A percentile compares a stretch with the other conserved stretches of the same genome.
phyloP scores from a whole-genome alignment of 2,888 invertebrate species.

The Erpobdella octoculata region DNA sequence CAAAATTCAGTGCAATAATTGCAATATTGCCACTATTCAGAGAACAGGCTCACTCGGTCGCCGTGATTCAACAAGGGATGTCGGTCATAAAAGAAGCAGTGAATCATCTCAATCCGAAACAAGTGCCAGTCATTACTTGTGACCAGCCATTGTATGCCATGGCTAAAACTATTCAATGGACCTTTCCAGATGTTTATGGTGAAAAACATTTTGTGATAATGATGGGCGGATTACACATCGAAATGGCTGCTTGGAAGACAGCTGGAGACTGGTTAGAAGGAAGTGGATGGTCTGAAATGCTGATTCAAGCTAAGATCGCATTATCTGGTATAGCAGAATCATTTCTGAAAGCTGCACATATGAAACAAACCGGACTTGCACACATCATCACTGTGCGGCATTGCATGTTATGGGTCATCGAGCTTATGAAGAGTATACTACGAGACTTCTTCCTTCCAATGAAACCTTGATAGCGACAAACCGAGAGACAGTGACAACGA shows the following conservation, averaged over 20 bases:
- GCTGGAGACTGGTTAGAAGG: conserved; percentile 2
- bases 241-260: conserved; percentile 5
- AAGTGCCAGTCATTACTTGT: conserved; percentile 6
- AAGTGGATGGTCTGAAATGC: conserved; percentile 9
- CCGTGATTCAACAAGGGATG: conserved; percentile 8
- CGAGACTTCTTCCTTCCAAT: no score
- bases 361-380: conserved; percentile 10
- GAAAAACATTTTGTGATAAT: conserved; percentile 2
- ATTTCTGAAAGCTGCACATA: conserved; percentile 6
- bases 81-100: not conserved
- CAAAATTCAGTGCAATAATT: no score
- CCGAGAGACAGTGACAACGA: no score
- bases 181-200: not conserved
- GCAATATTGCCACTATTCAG: conserved; percentile 15
- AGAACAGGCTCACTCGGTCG: conserved; percentile 6
- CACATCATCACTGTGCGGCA: no score
- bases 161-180: conserved; percentile 8
- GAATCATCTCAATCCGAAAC: conserved; percentile 2
- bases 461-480: no score
- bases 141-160: conserved; percentile 4
- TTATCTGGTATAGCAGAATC: not conserved
- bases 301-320: conserved; percentile 5
- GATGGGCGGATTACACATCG: conserved; percentile 13
- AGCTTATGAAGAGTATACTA: no score
- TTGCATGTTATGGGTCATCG: no score